Evolutionary conservation across 2,888 invertebrate genomes (phyloP).

Genomic region (Cinara cedri): DNA sequence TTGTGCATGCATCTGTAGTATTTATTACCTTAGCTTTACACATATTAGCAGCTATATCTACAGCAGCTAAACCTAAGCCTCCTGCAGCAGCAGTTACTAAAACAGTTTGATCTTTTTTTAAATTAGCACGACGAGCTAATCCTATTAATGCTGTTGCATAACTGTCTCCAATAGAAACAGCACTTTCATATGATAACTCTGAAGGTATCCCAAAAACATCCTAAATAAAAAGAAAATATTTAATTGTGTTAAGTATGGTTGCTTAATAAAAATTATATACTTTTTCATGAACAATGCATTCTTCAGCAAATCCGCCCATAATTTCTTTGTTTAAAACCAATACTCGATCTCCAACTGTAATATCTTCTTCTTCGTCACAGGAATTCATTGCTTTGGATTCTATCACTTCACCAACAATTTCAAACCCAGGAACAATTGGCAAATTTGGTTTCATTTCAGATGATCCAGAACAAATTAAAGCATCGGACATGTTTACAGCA

Average conservation of each 20-base stretch:
- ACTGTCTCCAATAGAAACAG: slow-evolving; percentile 69
- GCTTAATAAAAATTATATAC: slow-evolving; percentile 60
- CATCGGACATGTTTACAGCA: slow-evolving; percentile 72
- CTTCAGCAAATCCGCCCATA: slow-evolving; percentile 70
- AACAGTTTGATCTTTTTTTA: slow-evolving; percentile 68
- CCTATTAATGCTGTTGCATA: slow-evolving; percentile 73
- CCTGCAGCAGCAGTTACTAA: slow-evolving; percentile 72
- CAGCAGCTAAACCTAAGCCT: slow-evolving; percentile 70
- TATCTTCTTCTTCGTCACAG: slow-evolving; percentile 62
- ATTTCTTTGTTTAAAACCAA: slow-evolving; percentile 67
- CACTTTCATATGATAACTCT: slow-evolving; percentile 66
- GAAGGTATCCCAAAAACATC: slow-evolving; percentile 69
- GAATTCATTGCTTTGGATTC: slow-evolving; percentile 63
- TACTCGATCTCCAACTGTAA: slow-evolving; percentile 68
- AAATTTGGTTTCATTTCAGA: slow-evolving; percentile 64
- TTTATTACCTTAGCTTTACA: slow-evolving; percentile 69
- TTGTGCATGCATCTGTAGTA: background rate
- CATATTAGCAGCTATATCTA: slow-evolving; percentile 73
- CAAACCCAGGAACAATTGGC: slow-evolving; percentile 72
- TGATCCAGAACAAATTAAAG: slow-evolving; percentile 66
- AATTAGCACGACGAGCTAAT: slow-evolving; percentile 66
- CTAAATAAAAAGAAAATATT: slow-evolving; percentile 62
- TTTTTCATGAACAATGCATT: slow-evolving; percentile 66
- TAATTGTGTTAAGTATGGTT: slow-evolving; percentile 17
- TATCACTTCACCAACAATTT: slow-evolving; percentile 69